phyloP scores from a whole-genome alignment of 2,888 invertebrate genomes.

The Fragum sueziense region DNA sequence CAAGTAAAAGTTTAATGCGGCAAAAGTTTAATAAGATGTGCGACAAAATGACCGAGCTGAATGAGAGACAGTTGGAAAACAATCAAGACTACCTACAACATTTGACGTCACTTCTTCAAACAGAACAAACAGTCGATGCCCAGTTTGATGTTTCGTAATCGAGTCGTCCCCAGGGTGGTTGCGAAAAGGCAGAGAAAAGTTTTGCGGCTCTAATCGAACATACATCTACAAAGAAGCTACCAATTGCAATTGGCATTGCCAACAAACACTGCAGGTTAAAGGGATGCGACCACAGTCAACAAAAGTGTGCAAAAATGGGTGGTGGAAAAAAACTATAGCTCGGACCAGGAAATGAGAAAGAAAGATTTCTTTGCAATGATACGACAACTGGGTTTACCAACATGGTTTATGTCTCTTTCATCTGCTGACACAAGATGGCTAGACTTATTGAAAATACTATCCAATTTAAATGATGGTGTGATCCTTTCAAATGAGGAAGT shows the following conservation, averaged over 20 bases:
- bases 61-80: not conserved
- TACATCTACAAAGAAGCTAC: slow-evolving; percentile 1
- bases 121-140: not conserved
- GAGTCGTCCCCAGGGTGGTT: not conserved
- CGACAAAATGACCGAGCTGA: not conserved
- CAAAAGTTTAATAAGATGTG: slow-evolving; percentile 10
- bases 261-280: slow-evolving; percentile 3
- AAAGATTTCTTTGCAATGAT: too few species aligned
- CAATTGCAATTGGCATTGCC: not conserved
- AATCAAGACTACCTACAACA: slow-evolving; percentile 19
- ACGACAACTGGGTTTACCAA: too few species aligned
- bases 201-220: not conserved
- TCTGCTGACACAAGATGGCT: too few species aligned
- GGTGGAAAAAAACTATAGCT: too few species aligned
- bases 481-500: too few species aligned
- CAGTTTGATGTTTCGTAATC: slow-evolving; percentile 20
- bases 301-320: too few species aligned
- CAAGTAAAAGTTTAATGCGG: slow-evolving; percentile 5
- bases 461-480: too few species aligned
- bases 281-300: not conserved
- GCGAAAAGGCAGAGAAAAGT: not conserved
- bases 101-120: slow-evolving; percentile 14
- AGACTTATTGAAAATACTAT: too few species aligned
- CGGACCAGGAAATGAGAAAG: too few species aligned
- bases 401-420: too few species aligned